Base-by-base conservation (phyloP, 2,113 vertebrate species). In the Trinectes maculatus region DNA sequence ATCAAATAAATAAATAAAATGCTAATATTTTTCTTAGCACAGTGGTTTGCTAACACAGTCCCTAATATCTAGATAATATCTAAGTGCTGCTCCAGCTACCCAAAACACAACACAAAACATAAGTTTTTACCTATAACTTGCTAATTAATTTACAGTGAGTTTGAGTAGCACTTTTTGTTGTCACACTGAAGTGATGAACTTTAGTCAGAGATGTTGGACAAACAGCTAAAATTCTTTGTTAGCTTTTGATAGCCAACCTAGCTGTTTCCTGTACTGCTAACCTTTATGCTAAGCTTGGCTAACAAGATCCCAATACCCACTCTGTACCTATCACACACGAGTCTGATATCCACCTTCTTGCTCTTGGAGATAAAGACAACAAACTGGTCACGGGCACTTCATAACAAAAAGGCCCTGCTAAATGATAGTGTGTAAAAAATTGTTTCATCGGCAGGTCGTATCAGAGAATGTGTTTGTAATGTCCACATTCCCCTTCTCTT, bases 401-500 rank as follows among this genome's bases (percentile, higher is more conserved):
- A 3, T 39, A 66, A 70, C n/a, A n/a, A n/a, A n/a, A 55, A 15
- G 71, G 42, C 62, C 31, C 54, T 82, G 61, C 25, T 62, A 64
- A 70, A 70, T 36, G n/a, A 31, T 13, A 11, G 1, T 15, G 6
- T 26, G 48, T 47, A 34, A 56, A 62, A 44, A 15, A 7, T 5
- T 43, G 40, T 43, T 77, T 71, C 7, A 39, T 67, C 13, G 49
- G 3, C 46, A 82, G 53, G 34, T 24, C 73, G 25, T 8, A 40
- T 69, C 42, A 54, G 13, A 69, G 6, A 58, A 29, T 59, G n/a
- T 72, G 40, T 71, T 37, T 67, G n/a, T 19, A 42, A 57, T 60
- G 39, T 65, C 29, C 22, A 52, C 55, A 71, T 28, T 16, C 77
- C 54, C 53, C 73, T 57, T 60, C 66, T 65, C 69, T 65, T 42